Evolutionary conservation across 2,888 invertebrate species (phyloP), one percentile per base, ranked within the genome.

Genomic region (Bugula neritina): DNA sequence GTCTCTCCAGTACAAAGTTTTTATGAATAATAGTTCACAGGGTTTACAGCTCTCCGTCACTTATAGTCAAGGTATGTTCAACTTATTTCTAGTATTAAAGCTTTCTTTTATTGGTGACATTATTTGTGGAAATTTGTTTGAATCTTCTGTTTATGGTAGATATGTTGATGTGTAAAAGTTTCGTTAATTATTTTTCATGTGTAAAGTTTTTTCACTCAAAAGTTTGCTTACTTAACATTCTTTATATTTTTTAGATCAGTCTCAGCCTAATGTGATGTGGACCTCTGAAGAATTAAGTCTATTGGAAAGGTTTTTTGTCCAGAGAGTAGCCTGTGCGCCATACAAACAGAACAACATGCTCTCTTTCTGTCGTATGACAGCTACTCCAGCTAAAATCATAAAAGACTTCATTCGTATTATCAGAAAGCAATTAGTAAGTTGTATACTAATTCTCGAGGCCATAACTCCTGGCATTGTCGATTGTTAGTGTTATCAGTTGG

Each of bases 331-430:
- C 10, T 90, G 91, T 25, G 92, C 93, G 1, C 95, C 96, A 0
- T 96, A 92, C 86, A 92, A 94, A 80, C 92, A 93, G 1, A 92
- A 92, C 79, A 90, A 93, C 2, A 87, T 96, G 78, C 89, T 90
- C 76, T 92, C 94, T 29, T 94, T 95, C 86, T 90, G 91, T 73
- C 89, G 90, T 74, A 89, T 93, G 83, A 86, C 95, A 79, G 92
- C 91, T 80, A 91, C 92, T 71, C 93, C 94, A 1, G 88, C 89
- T 34, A 90, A 91, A 76, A 92, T 95, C 72, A 88, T 96, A 73
- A 93, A 93, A 80, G 94, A 96, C 84, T 92, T 94, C 81, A 90
- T 95, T 77, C 92, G 94, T 84, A 90, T 94, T 72, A 92, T 93
- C 90, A 88, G 89, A 80, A 86, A 90, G 75, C 89, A 88, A 82